phyloP scores from a whole-genome alignment of 2,113 vertebrate species.

The Aythya baeri region DNA sequence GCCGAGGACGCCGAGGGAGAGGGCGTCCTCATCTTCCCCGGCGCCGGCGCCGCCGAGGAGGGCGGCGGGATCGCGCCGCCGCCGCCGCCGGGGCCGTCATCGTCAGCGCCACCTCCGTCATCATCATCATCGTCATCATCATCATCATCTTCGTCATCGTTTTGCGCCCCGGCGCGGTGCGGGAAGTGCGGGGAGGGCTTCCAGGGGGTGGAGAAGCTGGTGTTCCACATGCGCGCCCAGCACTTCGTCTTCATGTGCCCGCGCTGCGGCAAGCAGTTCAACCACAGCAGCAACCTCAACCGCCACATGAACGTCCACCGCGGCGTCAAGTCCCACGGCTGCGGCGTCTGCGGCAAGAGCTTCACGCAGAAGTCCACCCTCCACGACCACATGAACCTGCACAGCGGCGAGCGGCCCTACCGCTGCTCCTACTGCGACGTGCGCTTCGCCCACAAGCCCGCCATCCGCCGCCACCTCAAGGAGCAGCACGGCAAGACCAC shows the following conservation, averaged over 20 bases:
- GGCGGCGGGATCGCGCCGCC: too few species aligned
- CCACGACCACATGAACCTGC: conserved; percentile 95
- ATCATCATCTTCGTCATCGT: not conserved
- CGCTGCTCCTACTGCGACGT: conserved; percentile 91
- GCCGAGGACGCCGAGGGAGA: conserved; percentile 68
- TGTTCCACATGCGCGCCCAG: conserved; percentile 86
- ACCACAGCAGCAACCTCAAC: conserved; percentile 90
- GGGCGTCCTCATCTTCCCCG: conserved; percentile 68
- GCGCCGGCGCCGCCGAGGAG: conserved; percentile 28
- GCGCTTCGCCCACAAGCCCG: conserved; percentile 93
- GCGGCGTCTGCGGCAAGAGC: conserved; percentile 90
- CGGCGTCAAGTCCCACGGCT: conserved; percentile 86
- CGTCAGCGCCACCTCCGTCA: not conserved
- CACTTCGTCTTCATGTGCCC: conserved; percentile 92
- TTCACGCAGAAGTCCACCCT: conserved; percentile 95
- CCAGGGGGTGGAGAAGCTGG: conserved; percentile 85
- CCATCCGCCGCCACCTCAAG: conserved; percentile 90
- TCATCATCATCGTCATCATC: not conserved
- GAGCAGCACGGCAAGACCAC: conserved; percentile 95
- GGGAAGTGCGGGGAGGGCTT: conserved; percentile 89
- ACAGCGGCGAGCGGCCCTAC: conserved; percentile 90
- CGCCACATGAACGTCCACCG: conserved; percentile 93
- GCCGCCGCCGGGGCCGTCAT: too few species aligned
- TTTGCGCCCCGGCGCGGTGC: conserved; percentile 65
- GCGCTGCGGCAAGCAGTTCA: conserved; percentile 94